Percentiles rank a stretch among this genome's conserved stretches.
Evolutionary conservation across 2,797 vertebrate species (phyloP).

Genomic region (Sebastes paucispinis): DNA sequence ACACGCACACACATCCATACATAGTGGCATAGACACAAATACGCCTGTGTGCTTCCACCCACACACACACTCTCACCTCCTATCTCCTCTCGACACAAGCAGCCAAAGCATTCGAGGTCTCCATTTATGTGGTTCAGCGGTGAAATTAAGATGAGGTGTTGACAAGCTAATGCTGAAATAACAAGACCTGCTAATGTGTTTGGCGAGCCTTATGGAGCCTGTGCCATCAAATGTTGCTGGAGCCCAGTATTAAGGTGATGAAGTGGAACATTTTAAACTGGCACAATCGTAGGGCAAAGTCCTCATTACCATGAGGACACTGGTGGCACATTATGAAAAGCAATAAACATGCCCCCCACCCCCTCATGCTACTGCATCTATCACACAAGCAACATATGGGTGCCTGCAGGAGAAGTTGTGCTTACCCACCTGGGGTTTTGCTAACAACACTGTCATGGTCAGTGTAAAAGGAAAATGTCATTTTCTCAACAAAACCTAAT

Average conservation of each 20-base stretch:
- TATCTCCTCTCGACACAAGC: constrained; percentile 61
- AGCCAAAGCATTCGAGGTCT: constrained; percentile 58
- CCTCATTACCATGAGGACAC: constrained; percentile 67
- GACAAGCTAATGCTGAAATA: constrained; percentile 74
- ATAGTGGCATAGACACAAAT: constrained; percentile 57
- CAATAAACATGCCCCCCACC: constrained; percentile 67
- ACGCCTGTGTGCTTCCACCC: constrained; percentile 56
- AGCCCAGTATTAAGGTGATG: constrained; percentile 70
- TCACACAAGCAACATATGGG: constrained; percentile 71
- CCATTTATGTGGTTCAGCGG: constrained; percentile 64
- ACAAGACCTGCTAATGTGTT: constrained; percentile 70
- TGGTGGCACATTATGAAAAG: constrained; percentile 72
- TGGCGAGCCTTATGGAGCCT: constrained; percentile 56
- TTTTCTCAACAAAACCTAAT: constrained; percentile 36
- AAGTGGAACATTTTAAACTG: constrained; percentile 74
- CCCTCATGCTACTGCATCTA: constrained; percentile 53
- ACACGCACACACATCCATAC: constrained; percentile 50
- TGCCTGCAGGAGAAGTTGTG: constrained; percentile 56
- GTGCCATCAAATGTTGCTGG: constrained; percentile 61
- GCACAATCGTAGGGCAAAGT: constrained; percentile 70
- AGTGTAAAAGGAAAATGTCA: constrained; percentile 41
- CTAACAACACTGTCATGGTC: constrained; percentile 63
- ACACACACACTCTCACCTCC: constrained; percentile 61
- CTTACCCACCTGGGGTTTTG: constrained; percentile 53
- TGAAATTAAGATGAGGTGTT: constrained; percentile 74